Evolutionary conservation across 2,888 invertebrate species (phyloP), one percentile per base, ranked within the genome.

Genomic region (Crioceris asparagi): DNA sequence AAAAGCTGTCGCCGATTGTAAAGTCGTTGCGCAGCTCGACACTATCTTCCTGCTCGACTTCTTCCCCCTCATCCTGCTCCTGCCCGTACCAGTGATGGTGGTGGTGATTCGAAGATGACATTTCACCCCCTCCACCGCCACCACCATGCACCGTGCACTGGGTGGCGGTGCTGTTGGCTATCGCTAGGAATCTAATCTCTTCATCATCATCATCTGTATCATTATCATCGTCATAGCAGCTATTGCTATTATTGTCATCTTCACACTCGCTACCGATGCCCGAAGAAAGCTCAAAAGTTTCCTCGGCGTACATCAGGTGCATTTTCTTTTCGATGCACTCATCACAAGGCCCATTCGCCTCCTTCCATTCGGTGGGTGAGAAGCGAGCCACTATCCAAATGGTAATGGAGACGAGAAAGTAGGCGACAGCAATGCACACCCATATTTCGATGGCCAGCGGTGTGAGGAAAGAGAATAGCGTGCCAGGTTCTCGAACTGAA

Each of bases 371-470:
- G 59, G 79, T 77, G 7, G 90, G 88, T 17, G 83, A 83, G 62
- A 90, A 84, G 45, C 84, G 70, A 29, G 87, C 87, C 47, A 88
- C 79, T 49, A 88, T 77, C 75, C 87, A 90, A 54, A 91, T 77
- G 27, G 82, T 79, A 52, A 82, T 63, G 25, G 81, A 80, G 46
- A 87, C 86, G 51, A 85, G 70, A 41, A 85, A 67, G 65, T 87
- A 90, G 43, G 85, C 85, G 39, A 77, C 77, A 43, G 79, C 68
- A 62, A 84, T 79, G 60, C 78, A 79, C 44, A 85, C 66, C 88
- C 90, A 90, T 55, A 90, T 87, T 62, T 87, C 82, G 48, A 81
- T 71, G 2, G 85, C 83, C 49, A 90, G 69, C 4, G 88, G 88
- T 57, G 80, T 83, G 67, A 88, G 76, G 67, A 90, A 90, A 36